Evolutionary conservation across 2,113 vertebrate species (phyloP).

Genomic region (Hemiscyllium ocellatum): DNA sequence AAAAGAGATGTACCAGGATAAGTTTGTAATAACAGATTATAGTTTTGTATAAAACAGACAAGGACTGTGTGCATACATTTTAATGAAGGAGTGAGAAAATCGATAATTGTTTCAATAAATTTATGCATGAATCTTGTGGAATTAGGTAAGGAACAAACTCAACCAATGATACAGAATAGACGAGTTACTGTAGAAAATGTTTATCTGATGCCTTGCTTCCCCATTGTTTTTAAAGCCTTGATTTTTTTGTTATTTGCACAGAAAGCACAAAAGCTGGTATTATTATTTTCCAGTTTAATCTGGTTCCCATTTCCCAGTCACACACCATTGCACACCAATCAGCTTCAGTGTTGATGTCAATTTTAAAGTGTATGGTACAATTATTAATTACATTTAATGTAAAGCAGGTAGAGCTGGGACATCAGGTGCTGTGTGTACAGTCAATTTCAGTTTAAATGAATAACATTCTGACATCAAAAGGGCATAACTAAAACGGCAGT

Average conservation of each 20-base stretch:
- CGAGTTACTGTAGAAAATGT: neutral
- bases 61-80: neutral
- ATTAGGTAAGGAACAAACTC: neutral
- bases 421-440: neutral
- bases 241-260: neutral
- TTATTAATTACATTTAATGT: neutral
- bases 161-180: neutral
- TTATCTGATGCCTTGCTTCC: neutral
- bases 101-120: neutral
- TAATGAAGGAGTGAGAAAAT: neutral
- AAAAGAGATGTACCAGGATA: neutral
- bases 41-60: neutral
- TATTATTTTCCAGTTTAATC: slow-evolving; percentile 3
- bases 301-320: neutral
- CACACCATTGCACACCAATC: neutral
- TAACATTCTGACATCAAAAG: neutral
- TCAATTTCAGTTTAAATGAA: slow-evolving; percentile 7
- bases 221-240: neutral
- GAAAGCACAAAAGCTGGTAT: neutral
- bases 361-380: neutral
- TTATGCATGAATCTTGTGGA: neutral
- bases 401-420: neutral
- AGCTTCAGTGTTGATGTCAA: neutral
- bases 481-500: too few relatives aligned
- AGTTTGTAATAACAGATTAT: neutral